Evolutionary conservation across 2,797 vertebrate genomes (phyloP).

Genomic region (Acanthiza pusilla): DNA sequence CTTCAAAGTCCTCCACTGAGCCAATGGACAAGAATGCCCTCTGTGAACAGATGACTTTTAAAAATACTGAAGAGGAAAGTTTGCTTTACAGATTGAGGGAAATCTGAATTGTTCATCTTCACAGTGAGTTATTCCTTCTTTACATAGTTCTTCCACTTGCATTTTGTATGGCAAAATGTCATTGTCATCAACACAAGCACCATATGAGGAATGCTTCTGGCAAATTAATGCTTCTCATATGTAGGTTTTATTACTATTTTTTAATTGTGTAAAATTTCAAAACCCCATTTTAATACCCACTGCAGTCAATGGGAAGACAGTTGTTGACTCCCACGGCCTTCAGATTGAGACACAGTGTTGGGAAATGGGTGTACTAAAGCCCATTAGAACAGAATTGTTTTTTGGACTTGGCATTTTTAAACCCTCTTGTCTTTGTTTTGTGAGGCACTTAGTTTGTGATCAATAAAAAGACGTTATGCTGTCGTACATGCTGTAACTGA

Average conservation of each 20-base stretch:
- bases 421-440: conserved; percentile 36
- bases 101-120: background rate
- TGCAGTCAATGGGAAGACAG: background rate
- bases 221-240: background rate
- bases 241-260: background rate
- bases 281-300: background rate
- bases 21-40: background rate
- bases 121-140: background rate
- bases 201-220: background rate
- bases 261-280: background rate
- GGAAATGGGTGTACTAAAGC: background rate
- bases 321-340: background rate
- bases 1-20: background rate
- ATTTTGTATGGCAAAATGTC: background rate
- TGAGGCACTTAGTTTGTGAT: conserved; percentile 3
- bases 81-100: background rate
- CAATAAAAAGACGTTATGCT: conserved; percentile 66
- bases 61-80: background rate
- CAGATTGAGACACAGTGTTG: background rate
- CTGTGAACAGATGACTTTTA: background rate
- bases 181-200: background rate
- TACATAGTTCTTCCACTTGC: background rate
- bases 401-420: conserved; percentile 49
- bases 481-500: conserved; percentile 44
- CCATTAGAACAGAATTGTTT: background rate